Percentiles rank a stretch among this genome's conserved stretches.
These are phyloP conservation scores for Mus minutoides DNA, from an alignment of 2,797 vertebrate genomes.

Conservation along the genomic window DNA sequence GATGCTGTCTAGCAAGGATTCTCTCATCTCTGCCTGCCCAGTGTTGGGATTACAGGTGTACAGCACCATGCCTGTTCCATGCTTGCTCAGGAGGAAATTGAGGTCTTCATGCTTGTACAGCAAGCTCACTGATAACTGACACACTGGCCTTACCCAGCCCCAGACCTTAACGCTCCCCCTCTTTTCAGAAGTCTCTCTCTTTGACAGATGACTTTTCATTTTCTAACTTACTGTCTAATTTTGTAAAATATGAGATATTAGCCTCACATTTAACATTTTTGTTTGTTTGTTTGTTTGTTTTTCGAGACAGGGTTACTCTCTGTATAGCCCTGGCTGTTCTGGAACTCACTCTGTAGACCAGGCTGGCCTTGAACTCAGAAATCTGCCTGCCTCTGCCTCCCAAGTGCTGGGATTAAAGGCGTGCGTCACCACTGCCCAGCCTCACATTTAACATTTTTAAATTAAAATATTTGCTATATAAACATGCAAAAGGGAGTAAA, in stretches of 20 bases:
- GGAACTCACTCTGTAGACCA: too few species aligned
- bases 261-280: not conserved
- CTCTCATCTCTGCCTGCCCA: not conserved
- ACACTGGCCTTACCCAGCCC: too few species aligned
- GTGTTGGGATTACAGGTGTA: not conserved
- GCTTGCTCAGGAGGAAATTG: not conserved
- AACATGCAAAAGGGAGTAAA: not conserved
- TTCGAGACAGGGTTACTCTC: too few species aligned
- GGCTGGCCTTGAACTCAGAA: too few species aligned
- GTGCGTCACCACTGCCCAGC: too few species aligned
- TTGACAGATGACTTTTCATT: not conserved
- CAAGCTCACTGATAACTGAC: not conserved
- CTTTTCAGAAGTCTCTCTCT: not conserved
- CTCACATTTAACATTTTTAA: not conserved
- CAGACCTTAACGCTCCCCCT: not conserved
- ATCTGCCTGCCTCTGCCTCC: too few species aligned
- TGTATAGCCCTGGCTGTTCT: too few species aligned
- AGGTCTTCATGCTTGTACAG: not conserved
- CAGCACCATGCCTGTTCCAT: fast-evolving
- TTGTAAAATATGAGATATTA: not conserved
- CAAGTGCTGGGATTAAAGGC: too few species aligned
- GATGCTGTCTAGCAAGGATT: not conserved
- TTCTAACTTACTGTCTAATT: slow-evolving; percentile 1
- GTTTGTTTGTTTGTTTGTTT: too few species aligned
- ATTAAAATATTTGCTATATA: not conserved